Conservation (phyloP, 1,140 invertebrate species). For the Ectropis grisescens region DNA sequence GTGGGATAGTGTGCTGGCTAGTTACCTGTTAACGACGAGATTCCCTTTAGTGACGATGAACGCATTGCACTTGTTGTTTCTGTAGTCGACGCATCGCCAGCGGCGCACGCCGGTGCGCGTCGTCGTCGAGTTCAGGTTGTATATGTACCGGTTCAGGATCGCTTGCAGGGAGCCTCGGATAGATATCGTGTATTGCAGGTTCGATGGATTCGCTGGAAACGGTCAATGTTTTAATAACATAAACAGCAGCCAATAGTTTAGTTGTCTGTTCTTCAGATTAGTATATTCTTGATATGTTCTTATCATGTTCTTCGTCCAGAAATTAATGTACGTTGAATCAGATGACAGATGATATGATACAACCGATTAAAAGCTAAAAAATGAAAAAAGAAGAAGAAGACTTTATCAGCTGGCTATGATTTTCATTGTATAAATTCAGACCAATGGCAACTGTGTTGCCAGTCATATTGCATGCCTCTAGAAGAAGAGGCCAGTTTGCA, state of each 20-base stretch:
- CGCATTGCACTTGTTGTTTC: conserved; percentile 54
- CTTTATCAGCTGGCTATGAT: too few species aligned
- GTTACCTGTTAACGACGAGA: conserved; percentile 54
- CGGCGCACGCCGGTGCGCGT: conserved; percentile 30
- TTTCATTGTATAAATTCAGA: too few species aligned
- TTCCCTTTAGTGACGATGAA: conserved; percentile 53
- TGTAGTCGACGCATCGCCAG: conserved; percentile 63
- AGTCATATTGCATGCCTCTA: too few species aligned
- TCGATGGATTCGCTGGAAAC: conserved; percentile 16
- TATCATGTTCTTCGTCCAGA: too few species aligned
- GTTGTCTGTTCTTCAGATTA: too few species aligned
- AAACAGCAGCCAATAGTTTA: neutral
- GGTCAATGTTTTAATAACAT: neutral
- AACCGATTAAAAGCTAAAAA: too few species aligned
- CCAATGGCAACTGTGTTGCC: too few species aligned
- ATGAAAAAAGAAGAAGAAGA: too few species aligned
- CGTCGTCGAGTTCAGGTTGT: conserved; percentile 53
- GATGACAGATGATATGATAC: too few species aligned
- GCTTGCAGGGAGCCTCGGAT: conserved; percentile 50
- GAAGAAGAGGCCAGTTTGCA: too few species aligned
- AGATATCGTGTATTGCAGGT: conserved; percentile 48
- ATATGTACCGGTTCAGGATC: conserved; percentile 59
- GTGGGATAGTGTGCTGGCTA: neutral
- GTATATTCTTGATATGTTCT: too few species aligned
- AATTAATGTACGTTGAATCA: too few species aligned